Percentiles rank a stretch among this genome's conserved stretches.
phyloP scores from a whole-genome alignment of 2,888 invertebrate species.

The Rhabditoides inermis region DNA sequence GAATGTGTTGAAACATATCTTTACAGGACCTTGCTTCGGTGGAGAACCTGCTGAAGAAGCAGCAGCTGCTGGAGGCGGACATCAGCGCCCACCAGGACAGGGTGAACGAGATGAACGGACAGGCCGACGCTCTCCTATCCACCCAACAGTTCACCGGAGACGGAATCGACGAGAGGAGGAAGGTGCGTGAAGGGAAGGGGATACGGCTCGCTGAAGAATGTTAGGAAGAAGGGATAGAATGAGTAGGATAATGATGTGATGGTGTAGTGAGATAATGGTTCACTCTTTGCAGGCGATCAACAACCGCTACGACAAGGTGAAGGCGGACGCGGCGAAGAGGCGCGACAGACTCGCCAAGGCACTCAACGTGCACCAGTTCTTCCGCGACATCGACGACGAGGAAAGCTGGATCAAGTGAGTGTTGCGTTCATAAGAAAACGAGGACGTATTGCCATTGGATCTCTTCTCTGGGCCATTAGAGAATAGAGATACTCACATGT shows the following conservation, averaged over 20 bases:
- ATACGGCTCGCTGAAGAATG: background rate
- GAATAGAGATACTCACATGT: no score
- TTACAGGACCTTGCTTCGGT: slow-evolving; percentile 88
- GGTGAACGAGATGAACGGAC: slow-evolving; percentile 56
- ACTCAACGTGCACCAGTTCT: slow-evolving; percentile 95
- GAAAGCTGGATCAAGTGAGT: slow-evolving; percentile 93
- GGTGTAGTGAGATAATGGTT: background rate
- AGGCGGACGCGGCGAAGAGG: slow-evolving; percentile 78
- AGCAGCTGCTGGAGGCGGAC: slow-evolving; percentile 88
- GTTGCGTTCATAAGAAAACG: no score
- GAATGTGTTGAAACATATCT: background rate
- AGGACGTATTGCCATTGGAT: no score
- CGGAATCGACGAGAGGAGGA: slow-evolving; percentile 78
- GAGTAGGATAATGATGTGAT: background rate
- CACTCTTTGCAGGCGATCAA: slow-evolving; percentile 73
- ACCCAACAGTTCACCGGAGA: slow-evolving; percentile 95
- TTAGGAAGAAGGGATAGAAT: background rate
- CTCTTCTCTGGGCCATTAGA: no score
- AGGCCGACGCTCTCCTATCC: slow-evolving; percentile 84
- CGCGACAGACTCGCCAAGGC: slow-evolving; percentile 88
- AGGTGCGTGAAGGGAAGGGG: slow-evolving; percentile 1
- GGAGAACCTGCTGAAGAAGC: slow-evolving; percentile 93
- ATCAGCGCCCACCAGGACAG: slow-evolving; percentile 74
- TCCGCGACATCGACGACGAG: slow-evolving; percentile 96
- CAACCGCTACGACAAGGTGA: slow-evolving; percentile 73